These are phyloP conservation scores for Nebria brevicollis DNA, from an alignment of 2,888 invertebrate genomes.

Conservation along the genomic window DNA sequence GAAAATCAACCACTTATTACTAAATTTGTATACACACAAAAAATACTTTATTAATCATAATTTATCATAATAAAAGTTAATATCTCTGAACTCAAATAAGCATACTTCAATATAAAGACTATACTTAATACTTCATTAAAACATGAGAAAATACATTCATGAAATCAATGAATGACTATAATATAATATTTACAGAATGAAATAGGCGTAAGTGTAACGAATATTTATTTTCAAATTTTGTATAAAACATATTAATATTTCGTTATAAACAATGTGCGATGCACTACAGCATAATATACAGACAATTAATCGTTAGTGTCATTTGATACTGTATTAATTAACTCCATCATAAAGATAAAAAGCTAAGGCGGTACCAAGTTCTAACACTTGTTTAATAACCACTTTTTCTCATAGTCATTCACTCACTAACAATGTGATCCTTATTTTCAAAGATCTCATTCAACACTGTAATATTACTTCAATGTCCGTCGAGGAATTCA, in stretches of 20 bases:
- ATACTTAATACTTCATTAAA: no score
- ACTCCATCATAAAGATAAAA: conserved; percentile 22
- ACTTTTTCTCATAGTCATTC: conserved; percentile 18
- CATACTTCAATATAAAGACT: background rate
- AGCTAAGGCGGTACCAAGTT: conserved; percentile 2
- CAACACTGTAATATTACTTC: background rate
- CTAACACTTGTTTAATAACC: conserved; percentile 24
- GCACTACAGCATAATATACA: background rate
- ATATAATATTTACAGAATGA: background rate
- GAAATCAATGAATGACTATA: no score
- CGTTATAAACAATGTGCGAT: background rate
- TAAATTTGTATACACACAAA: background rate
- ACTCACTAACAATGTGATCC: conserved; percentile 27
- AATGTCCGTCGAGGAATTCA: conserved; percentile 18
- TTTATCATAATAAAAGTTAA: background rate
- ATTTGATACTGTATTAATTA: conserved; percentile 29
- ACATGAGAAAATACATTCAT: no score
- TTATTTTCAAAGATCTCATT: conserved; percentile 19
- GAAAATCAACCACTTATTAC: background rate
- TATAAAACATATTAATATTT: background rate
- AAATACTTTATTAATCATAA: background rate
- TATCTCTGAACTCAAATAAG: background rate
- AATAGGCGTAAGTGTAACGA: background rate
- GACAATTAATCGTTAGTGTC: conserved; percentile 10
- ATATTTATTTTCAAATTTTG: no score